Percentiles rank a stretch among this genome's conserved stretches.
phyloP scores from a whole-genome alignment of 2,888 invertebrate genomes.

The Hemaris fuciformis region DNA sequence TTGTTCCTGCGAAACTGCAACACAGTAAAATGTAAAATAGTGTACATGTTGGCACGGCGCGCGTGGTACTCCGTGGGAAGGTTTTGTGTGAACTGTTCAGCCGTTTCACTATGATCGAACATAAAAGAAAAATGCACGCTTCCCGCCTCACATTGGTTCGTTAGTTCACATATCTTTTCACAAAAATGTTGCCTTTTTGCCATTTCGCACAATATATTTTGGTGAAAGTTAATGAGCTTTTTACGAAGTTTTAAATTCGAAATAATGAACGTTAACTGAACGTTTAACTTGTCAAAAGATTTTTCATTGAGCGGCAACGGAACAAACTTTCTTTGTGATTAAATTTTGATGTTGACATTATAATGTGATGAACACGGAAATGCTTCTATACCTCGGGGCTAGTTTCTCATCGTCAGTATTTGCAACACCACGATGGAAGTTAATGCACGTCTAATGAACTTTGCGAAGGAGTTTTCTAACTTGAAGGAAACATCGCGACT shows the following conservation, averaged over 20 bases:
- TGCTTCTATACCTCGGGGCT: background rate
- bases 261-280: background rate
- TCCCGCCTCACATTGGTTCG: slow-evolving; percentile 4
- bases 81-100: slow-evolving; percentile 1
- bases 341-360: background rate
- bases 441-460: background rate
- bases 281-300: background rate
- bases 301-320: background rate
- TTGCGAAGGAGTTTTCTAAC: background rate
- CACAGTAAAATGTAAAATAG: background rate
- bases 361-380: background rate
- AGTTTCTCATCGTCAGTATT: background rate
- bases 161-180: slow-evolving; percentile 3
- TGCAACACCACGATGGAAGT: background rate
- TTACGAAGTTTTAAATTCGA: background rate
- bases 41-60: background rate
- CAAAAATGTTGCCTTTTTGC: slow-evolving; percentile 3
- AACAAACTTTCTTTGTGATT: background rate
- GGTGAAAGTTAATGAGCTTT: background rate
- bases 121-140: background rate
- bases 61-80: background rate
- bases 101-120: background rate
- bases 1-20: background rate
- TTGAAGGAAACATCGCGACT: background rate
- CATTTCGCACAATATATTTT: background rate